Evolutionary conservation across 2,888 invertebrate genomes (phyloP).

Genomic region (Drosophila tanythrix): DNA sequence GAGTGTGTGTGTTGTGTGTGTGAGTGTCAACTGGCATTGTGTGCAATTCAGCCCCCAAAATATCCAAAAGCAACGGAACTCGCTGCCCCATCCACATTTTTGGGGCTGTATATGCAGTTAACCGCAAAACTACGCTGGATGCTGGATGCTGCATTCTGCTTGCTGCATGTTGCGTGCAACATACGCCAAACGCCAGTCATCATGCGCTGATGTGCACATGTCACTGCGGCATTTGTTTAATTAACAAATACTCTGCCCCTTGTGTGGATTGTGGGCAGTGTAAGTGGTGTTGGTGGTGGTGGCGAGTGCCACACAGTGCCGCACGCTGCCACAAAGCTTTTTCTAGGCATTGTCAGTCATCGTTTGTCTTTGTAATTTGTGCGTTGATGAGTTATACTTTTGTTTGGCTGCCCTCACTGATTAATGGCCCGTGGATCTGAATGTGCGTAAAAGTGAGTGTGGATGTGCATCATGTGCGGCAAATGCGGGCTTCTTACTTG

Average conservation of each 20-base stretch:
- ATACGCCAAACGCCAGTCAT: slow-evolving; percentile 71
- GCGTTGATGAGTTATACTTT: slow-evolving; percentile 79
- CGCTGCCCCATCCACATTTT: slow-evolving; percentile 9
- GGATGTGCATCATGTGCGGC: slow-evolving; percentile 37
- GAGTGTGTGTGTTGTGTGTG: slow-evolving; percentile 43
- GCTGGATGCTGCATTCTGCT: slow-evolving; percentile 46
- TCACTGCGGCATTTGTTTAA: slow-evolving; percentile 81
- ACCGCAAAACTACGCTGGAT: slow-evolving; percentile 63
- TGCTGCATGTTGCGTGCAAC: slow-evolving; percentile 47
- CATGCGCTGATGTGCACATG: slow-evolving; percentile 77
- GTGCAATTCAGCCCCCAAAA: slow-evolving; percentile 32
- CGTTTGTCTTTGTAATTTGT: slow-evolving; percentile 79
- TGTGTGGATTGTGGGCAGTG: slow-evolving; percentile 71
- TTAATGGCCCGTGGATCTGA: slow-evolving; percentile 67
- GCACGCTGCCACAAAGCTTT: slow-evolving; percentile 42
- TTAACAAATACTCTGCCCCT: slow-evolving; percentile 70
- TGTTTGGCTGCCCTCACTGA: slow-evolving; percentile 64
- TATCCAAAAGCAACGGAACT: slow-evolving; percentile 10
- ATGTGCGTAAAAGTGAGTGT: neutral
- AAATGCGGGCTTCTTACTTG: slow-evolving; percentile 54
- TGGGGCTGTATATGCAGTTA: slow-evolving; percentile 64
- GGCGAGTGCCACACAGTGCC: slow-evolving; percentile 22
- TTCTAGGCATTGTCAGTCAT: slow-evolving; percentile 68
- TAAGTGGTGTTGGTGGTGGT: slow-evolving; percentile 62
- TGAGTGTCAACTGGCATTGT: slow-evolving; percentile 51